These are phyloP conservation scores for Cacoxenus indagator DNA, from an alignment of 2,888 invertebrate genomes.

Conservation along the genomic window DNA sequence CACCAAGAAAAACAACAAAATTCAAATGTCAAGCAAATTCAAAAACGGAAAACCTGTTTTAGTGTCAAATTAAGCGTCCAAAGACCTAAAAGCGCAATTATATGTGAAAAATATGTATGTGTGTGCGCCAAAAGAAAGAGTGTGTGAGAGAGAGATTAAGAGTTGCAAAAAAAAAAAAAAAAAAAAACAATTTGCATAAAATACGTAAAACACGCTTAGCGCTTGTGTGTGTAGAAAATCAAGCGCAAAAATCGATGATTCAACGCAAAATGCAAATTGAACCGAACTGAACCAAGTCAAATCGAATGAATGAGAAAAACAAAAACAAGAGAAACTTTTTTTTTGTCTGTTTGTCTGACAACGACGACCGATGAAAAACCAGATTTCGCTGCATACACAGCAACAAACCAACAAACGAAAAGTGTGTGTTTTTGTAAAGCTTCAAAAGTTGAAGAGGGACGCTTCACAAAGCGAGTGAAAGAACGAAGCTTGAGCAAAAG, in stretches of 20 bases:
- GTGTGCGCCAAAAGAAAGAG: background rate
- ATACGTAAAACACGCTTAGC: conserved; percentile 13
- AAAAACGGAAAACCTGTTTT: conserved; percentile 35
- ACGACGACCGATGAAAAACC: conserved; percentile 43
- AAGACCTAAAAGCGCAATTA: conserved; percentile 41
- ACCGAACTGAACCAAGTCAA: background rate
- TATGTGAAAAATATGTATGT: background rate
- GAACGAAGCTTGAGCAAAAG: background rate
- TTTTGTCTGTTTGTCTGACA: too few species aligned
- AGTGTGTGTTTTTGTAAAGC: background rate
- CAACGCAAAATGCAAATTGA: conserved; percentile 39
- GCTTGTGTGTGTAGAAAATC: conserved; percentile 3
- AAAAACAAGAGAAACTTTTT: conserved; percentile 24
- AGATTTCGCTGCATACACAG: conserved; percentile 46
- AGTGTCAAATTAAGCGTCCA: conserved; percentile 42
- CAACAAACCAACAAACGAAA: conserved; percentile 9
- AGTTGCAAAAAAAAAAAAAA: conserved; percentile 27
- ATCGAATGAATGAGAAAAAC: conserved; percentile 21
- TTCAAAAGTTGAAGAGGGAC: background rate
- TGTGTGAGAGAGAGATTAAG: background rate
- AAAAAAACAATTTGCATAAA: conserved; percentile 39
- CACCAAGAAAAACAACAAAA: background rate
- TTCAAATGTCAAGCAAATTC: background rate
- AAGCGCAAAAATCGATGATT: conserved; percentile 52
- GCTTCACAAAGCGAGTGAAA: background rate